Conservation (phyloP, 2,797 vertebrate genomes). For the Molossus alvarezi region DNA sequence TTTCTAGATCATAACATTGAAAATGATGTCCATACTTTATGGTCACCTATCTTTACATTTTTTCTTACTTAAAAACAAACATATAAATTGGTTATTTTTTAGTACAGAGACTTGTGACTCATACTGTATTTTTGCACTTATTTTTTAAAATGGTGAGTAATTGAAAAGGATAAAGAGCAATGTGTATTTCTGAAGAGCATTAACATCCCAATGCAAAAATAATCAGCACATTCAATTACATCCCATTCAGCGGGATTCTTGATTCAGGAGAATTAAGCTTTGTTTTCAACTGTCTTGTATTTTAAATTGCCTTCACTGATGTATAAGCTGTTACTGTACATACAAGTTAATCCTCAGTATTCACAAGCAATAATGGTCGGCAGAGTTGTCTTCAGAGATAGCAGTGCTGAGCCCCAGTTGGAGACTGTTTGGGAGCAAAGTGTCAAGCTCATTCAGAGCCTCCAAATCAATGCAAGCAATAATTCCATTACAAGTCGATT, state of each 20-base stretch:
- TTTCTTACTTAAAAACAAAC: conserved; percentile 78
- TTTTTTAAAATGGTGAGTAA: conserved; percentile 79
- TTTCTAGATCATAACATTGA: conserved; percentile 79
- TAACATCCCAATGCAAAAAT: conserved; percentile 83
- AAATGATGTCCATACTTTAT: conserved; percentile 72
- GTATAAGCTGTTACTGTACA: conserved; percentile 88
- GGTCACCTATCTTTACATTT: conserved; percentile 76
- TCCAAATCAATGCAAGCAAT: conserved; percentile 90
- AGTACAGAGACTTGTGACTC: conserved; percentile 82
- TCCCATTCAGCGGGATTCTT: conserved; percentile 81
- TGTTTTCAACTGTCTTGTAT: conserved; percentile 82
- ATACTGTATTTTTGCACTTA: conserved; percentile 86
- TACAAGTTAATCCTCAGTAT: conserved; percentile 90
- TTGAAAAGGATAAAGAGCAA: conserved; percentile 79
- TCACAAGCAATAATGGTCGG: conserved; percentile 92
- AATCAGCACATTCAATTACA: conserved; percentile 79
- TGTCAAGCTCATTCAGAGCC: conserved; percentile 87
- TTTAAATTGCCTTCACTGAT: conserved; percentile 88
- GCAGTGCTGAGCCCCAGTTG: conserved; percentile 87
- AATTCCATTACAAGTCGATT: conserved; percentile 85
- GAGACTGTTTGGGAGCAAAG: conserved; percentile 87
- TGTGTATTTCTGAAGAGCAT: conserved; percentile 78
- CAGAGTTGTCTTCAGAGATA: conserved; percentile 84
- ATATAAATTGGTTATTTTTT: conserved; percentile 84
- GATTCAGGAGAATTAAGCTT: conserved; percentile 86